Base-by-base conservation (phyloP, 2,888 invertebrate species). In the Camponotus fellah region DNA sequence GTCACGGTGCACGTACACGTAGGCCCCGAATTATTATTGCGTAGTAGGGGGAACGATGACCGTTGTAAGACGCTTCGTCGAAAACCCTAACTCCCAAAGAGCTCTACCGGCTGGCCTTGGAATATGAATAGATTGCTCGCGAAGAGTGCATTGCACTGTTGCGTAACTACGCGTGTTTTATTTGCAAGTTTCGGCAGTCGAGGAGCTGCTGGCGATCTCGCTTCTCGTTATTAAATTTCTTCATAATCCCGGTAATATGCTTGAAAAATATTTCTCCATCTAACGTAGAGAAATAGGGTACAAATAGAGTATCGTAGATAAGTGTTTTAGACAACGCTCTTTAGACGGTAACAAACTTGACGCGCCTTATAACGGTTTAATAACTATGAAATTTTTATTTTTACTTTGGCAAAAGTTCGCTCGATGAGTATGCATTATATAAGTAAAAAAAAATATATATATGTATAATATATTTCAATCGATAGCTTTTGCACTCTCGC, bases 101-200 rank as follows among this genome's bases (percentile, higher is more conserved):
- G 79, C 49, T 82, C 65, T 60, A 85, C 88, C 90, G 89, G 92
- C 91, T 92, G 92, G 92, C 93, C 94, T 94, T 94, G 92, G 76
- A 89, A 89, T 92, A 92, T 91, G 94, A 93, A 94, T 93, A 94
- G 93, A 92, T 85, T 91, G 88, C 88, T 85, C 89, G 86, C 88
- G 88, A 91, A 89, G 94, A 94, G 94, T 94, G 94, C 94, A 94
- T 92, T 93, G 93, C 93, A 92, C 93, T 91, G 91, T 94, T 94
- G 91, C 94, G 93, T 92, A 94, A 94, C 88, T 84, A 65, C 49
- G 74, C 82, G 82, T 69, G 83, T 86, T 89, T 92, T 90, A 91
- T 92, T 92, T 89, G 91, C 91, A 87, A 90, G 87, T 88, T 86
- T 83, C 81, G 77, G 43, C 26, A 62, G 58, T 58, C 56, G 56